Evolutionary conservation across 1,140 invertebrate species (phyloP), one percentile per base, ranked within the genome.

Genomic region (Berghia stephanieae): DNA sequence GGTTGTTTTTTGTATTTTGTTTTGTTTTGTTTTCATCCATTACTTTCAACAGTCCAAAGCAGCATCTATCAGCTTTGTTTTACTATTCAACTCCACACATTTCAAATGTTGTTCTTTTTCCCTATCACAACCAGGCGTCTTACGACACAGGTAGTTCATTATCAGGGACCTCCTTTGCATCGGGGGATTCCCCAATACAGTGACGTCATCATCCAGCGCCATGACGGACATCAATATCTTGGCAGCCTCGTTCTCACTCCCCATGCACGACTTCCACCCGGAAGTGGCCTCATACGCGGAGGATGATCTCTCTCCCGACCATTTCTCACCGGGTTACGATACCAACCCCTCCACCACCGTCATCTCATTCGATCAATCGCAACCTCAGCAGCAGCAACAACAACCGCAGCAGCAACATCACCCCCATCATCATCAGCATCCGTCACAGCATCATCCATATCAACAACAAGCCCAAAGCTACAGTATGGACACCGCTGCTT

Each of bases 221-320:
- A 81, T 79, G 70, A 78, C 80, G 27, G 83, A 82, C 74, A 82
- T 82, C 70, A 82, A 81, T 31, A 81, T 80, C 60, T 69, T 82
- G 36, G 81, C 82, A 68, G 77, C 79, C 36, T 83, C 78, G 57
- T 82, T 81, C 46, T 78, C 81, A 44, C 74, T 81, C 18, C 79
- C 81, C 1, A 72, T 83, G 44, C 82, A 83, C 77, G 83, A 84
- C 43, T 81, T 84, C 43, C 83, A 84, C 66, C 68, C 81, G 18
- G 84, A 84, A 46, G 78, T 79, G 42, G 34, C 79, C 6, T 79
- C 78, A 38, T 76, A 78, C 72, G 78, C 57, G 43, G 79, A 76
- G n/a, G 82, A 82, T 52, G 77, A 79, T 31, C 80, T 83, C n/a
- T 77, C 75, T 43, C 81, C 82, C 8, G 81, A 81, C 40, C 78